Percentiles rank a stretch among this genome's conserved stretches.
Evolutionary conservation across 2,888 invertebrate species (phyloP).

Genomic region (Gasteruption jaculator): DNA sequence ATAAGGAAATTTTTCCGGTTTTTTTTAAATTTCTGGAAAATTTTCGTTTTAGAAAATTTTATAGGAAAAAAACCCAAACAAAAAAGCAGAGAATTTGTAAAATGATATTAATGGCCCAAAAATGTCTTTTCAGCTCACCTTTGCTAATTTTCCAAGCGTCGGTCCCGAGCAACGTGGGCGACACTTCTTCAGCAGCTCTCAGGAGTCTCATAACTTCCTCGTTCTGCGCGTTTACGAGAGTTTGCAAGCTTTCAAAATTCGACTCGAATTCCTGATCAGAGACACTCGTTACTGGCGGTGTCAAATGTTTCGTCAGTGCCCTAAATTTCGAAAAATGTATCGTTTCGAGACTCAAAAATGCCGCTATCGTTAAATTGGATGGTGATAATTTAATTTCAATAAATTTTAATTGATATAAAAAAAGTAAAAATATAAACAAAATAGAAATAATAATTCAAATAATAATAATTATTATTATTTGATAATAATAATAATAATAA

Average conservation of each 20-base stretch:
- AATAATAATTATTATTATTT: background rate
- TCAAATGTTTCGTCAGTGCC: conserved; percentile 68
- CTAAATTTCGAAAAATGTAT: too few relatives aligned
- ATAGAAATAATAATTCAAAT: background rate
- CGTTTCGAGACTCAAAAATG: too few relatives aligned
- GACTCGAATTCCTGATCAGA: conserved; percentile 50
- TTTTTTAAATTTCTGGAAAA: too few relatives aligned
- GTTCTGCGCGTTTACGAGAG: conserved; percentile 65
- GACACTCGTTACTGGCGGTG: conserved; percentile 56
- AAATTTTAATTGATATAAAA: too few relatives aligned
- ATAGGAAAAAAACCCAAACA: background rate
- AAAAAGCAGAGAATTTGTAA: background rate
- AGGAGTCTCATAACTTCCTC: conserved; percentile 63
- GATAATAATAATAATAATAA: too few relatives aligned
- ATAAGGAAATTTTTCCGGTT: too few relatives aligned
- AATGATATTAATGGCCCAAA: background rate
- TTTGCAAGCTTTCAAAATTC: conserved; percentile 59
- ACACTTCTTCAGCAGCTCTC: conserved; percentile 58
- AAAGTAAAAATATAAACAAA: background rate
- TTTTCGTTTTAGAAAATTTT: conserved; percentile 7
- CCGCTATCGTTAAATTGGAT: too few relatives aligned
- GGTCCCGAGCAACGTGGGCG: conserved; percentile 60
- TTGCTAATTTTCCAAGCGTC: conserved; percentile 61
- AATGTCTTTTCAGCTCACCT: conserved; percentile 34
- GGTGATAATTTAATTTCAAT: too few relatives aligned